Percentiles rank a stretch among this genome's conserved stretches.
phyloP scores from a whole-genome alignment of 2,113 vertebrate genomes.

The Artemisiospiza belli region DNA sequence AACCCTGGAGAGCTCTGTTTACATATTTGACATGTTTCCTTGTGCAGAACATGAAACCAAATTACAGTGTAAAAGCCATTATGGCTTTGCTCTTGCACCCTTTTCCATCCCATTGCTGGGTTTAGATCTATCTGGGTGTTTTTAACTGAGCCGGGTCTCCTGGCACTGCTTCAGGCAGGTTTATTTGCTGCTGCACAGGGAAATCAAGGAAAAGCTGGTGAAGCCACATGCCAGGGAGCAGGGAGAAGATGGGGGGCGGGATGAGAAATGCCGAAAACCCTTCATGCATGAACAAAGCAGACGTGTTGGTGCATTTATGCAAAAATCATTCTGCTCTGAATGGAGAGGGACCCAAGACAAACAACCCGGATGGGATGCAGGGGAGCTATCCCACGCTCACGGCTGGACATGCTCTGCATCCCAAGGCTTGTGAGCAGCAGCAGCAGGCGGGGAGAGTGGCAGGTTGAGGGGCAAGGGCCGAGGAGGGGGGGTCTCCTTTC shows the following conservation, averaged over 20 bases:
- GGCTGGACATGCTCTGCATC: slow-evolving; percentile 63
- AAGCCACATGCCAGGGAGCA: background rate
- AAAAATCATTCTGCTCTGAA: slow-evolving; percentile 38
- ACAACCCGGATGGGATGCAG: slow-evolving; percentile 45
- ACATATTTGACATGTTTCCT: slow-evolving; percentile 81
- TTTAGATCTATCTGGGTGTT: slow-evolving; percentile 2
- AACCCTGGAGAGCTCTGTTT: slow-evolving; percentile 71
- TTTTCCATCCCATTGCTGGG: slow-evolving; percentile 15
- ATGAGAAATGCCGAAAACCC: slow-evolving; percentile 2
- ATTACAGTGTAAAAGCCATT: slow-evolving; percentile 69
- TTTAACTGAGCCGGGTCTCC: background rate
- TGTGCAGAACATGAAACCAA: slow-evolving; percentile 78
- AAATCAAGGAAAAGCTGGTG: background rate
- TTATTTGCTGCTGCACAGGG: background rate
- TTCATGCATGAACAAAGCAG: slow-evolving; percentile 59
- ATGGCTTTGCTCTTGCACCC: slow-evolving; percentile 39
- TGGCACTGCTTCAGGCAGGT: background rate
- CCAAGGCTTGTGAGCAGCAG: slow-evolving; percentile 39
- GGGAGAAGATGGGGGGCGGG: background rate
- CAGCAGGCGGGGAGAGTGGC: slow-evolving; percentile 28
- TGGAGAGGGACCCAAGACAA: slow-evolving; percentile 57
- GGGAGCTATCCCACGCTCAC: slow-evolving; percentile 53
- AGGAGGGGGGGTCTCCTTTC: slow-evolving; percentile 62
- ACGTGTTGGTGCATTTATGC: slow-evolving; percentile 44
- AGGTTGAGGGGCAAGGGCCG: slow-evolving; percentile 62